These are phyloP conservation scores for Pelmatolapia mariae DNA, from an alignment of 2,113 vertebrate species.

Conservation along the genomic window DNA sequence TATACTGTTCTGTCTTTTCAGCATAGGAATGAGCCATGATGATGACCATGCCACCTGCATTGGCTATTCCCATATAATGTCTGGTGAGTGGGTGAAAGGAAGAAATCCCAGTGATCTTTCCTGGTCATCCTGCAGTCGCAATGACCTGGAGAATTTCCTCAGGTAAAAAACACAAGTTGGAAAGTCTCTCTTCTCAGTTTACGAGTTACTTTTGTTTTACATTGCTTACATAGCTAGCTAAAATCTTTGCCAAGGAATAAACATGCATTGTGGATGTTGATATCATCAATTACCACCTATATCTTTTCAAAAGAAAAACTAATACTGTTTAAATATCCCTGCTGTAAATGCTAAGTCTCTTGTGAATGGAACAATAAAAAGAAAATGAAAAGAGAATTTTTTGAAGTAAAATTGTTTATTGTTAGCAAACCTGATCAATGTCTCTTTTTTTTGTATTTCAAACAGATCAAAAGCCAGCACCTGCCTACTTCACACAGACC, in stretches of 20 bases:
- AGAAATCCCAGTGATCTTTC: conserved; percentile 94
- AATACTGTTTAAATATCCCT: background rate
- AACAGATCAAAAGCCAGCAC: conserved; percentile 90
- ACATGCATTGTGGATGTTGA: fast-evolving
- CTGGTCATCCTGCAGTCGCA: conserved; percentile 94
- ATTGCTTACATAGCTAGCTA: background rate
- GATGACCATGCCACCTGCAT: conserved; percentile 87
- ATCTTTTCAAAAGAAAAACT: background rate
- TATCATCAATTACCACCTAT: background rate
- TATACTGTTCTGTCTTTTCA: conserved; percentile 31
- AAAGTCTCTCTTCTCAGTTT: background rate
- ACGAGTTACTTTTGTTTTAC: background rate
- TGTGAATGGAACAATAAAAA: background rate
- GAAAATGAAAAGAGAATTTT: background rate
- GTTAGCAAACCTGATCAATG: background rate
- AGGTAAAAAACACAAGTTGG: conserved; percentile 73
- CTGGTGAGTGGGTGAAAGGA: conserved; percentile 97
- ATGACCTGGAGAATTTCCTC: conserved; percentile 92
- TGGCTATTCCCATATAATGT: conserved; percentile 94
- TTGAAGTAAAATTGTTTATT: background rate
- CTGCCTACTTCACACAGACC: conserved; percentile 86
- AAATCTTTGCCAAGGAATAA: background rate
- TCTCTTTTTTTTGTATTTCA: background rate
- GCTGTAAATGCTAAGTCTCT: background rate
- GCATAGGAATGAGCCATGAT: conserved; percentile 97